Evolutionary conservation across 2,888 invertebrate genomes (phyloP).

Genomic region (Gymnosoma rotundatum): DNA sequence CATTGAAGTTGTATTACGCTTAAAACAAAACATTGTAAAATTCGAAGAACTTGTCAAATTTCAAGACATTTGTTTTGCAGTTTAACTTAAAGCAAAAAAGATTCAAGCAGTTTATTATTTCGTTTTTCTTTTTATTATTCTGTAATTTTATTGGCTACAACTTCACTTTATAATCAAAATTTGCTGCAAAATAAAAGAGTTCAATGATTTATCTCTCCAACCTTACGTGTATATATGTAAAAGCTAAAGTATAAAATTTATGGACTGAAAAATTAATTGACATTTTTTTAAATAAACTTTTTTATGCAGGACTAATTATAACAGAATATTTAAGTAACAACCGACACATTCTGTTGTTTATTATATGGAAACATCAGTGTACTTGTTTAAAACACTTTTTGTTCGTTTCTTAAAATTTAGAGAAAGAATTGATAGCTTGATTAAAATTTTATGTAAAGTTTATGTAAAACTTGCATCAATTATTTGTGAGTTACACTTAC

Average conservation of each 20-base stretch:
- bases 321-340: slow-evolving; percentile 48
- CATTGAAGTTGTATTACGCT: too few species aligned
- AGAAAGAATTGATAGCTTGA: background rate
- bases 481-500: slow-evolving; percentile 83
- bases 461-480: background rate
- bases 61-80: too few species aligned
- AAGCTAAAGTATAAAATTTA: background rate
- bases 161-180: too few species aligned
- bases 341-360: slow-evolving; percentile 42
- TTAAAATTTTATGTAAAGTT: background rate
- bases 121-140: too few species aligned
- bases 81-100: too few species aligned
- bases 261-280: slow-evolving; percentile 16
- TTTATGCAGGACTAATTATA: slow-evolving; percentile 31
- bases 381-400: too few species aligned
- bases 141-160: too few species aligned
- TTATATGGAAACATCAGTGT: background rate
- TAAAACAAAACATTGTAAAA: too few species aligned
- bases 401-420: background rate
- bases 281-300: background rate
- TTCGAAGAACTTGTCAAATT: too few species aligned
- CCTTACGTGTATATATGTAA: background rate
- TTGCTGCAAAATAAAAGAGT: background rate
- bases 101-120: too few species aligned
- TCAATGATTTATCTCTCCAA: background rate